Conservation (phyloP, 2,113 vertebrate species). For the Ptilonorhynchus violaceus region DNA sequence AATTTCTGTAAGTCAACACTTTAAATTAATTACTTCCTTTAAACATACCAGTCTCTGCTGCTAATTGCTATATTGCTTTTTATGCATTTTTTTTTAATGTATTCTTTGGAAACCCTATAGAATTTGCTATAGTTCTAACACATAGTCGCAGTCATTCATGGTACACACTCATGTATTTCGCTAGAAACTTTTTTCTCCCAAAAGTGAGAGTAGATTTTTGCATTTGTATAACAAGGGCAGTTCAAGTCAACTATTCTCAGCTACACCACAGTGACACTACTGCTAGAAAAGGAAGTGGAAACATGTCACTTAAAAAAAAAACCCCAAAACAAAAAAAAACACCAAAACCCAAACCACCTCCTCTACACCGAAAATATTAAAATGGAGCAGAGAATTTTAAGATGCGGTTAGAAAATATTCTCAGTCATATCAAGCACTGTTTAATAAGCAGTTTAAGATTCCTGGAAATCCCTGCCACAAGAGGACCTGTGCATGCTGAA, state of each 20-base stretch:
- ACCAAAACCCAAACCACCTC: background rate
- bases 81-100: background rate
- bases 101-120: background rate
- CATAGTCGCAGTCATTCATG: background rate
- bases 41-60: background rate
- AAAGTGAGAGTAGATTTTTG: background rate
- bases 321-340: too few species aligned
- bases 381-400: background rate
- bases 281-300: background rate
- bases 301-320: background rate
- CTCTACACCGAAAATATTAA: background rate
- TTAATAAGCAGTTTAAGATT: background rate
- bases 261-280: background rate
- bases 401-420: background rate
- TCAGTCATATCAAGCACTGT: background rate
- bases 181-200: background rate
- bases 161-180: background rate
- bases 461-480: background rate
- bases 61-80: background rate
- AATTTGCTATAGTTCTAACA: background rate
- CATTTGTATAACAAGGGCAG: background rate
- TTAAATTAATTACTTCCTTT: background rate
- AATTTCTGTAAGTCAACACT: slow-evolving; percentile 17
- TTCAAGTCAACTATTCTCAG: background rate
- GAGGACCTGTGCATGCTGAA: rapidly evolving